A percentile compares a stretch with the other conserved stretches of the same genome.
Evolutionary conservation across 2,113 vertebrate genomes (phyloP).

Genomic region (Gobio gobio): DNA sequence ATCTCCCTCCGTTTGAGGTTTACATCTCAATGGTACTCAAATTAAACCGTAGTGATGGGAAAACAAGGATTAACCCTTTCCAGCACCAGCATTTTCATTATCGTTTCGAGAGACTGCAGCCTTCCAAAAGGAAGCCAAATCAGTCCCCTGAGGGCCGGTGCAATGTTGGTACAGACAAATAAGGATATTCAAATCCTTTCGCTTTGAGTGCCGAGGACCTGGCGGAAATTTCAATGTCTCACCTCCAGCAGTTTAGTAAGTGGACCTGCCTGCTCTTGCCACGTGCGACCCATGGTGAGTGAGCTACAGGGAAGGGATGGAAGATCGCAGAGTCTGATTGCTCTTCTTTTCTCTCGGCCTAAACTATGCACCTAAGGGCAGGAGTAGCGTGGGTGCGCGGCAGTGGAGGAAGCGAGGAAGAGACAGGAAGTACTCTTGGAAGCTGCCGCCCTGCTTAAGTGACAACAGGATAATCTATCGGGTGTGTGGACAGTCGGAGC

Average conservation of each 20-base stretch:
- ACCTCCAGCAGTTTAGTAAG: conserved; percentile 46
- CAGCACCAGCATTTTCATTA: conserved; percentile 4
- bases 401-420: not conserved
- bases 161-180: conserved; percentile 60
- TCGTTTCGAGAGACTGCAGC: conserved; percentile 9
- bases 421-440: conserved; percentile 33
- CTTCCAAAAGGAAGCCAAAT: conserved; percentile 17
- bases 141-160: conserved; percentile 1
- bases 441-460: conserved; percentile 4
- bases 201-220: conserved; percentile 69
- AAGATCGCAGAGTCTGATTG: conserved; percentile 53
- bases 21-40: not conserved
- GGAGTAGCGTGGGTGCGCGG: not conserved
- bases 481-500: conserved; percentile 6
- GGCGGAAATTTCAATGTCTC: conserved; percentile 71
- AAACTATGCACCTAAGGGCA: conserved; percentile 40
- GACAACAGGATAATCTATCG: conserved; percentile 31
- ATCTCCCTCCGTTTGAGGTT: not conserved
- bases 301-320: conserved; percentile 44
- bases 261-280: conserved; percentile 62
- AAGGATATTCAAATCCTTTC: conserved; percentile 70
- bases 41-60: conserved; percentile 4
- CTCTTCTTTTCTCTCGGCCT: conserved; percentile 41
- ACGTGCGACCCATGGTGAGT: conserved; percentile 55
- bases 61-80: not conserved